These are phyloP conservation scores for Dromiciops gliroides DNA, from an alignment of 2,113 vertebrate genomes.

Conservation along the genomic window DNA sequence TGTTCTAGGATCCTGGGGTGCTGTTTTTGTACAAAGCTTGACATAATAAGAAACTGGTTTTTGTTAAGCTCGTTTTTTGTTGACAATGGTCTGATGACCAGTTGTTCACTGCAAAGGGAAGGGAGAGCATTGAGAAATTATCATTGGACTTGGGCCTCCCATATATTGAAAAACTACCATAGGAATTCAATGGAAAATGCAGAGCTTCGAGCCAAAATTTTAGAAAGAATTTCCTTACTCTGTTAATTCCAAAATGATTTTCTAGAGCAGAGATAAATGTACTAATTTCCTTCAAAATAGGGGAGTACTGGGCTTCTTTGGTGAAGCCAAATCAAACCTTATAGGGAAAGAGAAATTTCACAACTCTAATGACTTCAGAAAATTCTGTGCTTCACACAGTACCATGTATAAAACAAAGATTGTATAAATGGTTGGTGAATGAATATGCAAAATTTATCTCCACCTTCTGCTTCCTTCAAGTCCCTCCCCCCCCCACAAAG, in stretches of 20 bases:
- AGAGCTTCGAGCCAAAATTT: neutral
- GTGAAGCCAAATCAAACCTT: constrained; percentile 53
- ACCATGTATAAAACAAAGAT: constrained; percentile 1
- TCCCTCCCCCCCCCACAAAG: neutral
- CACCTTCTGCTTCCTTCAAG: neutral
- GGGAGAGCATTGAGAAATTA: neutral
- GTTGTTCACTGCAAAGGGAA: neutral
- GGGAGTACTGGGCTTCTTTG: neutral
- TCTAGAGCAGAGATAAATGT: neutral
- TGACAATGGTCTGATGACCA: neutral
- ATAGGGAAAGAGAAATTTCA: constrained; percentile 22
- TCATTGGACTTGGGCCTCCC: neutral
- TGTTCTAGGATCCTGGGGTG: neutral
- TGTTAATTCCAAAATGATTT: neutral
- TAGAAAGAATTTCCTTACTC: neutral
- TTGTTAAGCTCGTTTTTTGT: neutral
- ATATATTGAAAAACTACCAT: neutral
- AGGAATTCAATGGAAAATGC: neutral
- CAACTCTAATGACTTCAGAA: constrained; percentile 45
- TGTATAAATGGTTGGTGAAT: constrained; percentile 8
- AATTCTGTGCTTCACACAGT: neutral
- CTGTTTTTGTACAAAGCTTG: neutral
- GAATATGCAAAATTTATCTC: neutral
- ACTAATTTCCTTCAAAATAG: too few relatives aligned
- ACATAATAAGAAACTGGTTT: neutral